A percentile compares a stretch with the other conserved stretches of the same genome.
Conservation (phyloP, 2,888 invertebrate species). For the Drosophila flavopinicola region DNA sequence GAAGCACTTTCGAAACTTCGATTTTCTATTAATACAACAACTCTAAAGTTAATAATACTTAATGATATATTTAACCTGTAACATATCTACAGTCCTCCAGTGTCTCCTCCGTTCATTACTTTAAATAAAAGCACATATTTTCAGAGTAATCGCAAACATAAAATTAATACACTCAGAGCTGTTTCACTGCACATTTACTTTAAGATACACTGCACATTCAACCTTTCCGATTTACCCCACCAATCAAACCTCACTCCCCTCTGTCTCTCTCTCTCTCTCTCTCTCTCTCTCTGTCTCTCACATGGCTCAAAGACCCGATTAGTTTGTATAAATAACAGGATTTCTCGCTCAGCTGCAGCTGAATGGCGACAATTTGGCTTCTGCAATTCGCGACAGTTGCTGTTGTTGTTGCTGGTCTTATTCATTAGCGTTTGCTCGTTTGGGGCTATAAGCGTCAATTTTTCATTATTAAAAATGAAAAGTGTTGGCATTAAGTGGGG, state of each 20-base stretch:
- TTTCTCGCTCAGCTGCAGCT: conserved; percentile 20
- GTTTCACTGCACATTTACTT: too few species aligned
- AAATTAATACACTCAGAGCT: neutral
- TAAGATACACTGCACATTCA: neutral
- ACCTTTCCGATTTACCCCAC: neutral
- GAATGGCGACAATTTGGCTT: conserved; percentile 52
- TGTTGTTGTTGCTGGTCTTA: conserved; percentile 14
- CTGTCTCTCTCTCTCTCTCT: rapidly evolving
- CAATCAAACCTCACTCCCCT: neutral
- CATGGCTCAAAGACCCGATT: conserved; percentile 29
- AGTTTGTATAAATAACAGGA: conserved; percentile 54
- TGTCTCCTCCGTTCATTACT: too few species aligned
- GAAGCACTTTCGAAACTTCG: too few species aligned
- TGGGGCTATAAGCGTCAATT: conserved; percentile 42
- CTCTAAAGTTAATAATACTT: too few species aligned
- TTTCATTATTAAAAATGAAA: conserved; percentile 68
- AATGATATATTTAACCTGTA: too few species aligned
- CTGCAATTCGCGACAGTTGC: conserved; percentile 25
- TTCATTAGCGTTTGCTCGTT: conserved; percentile 51
- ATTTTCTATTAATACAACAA: too few species aligned
- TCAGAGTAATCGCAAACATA: neutral
- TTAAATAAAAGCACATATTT: too few species aligned
- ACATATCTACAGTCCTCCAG: too few species aligned
- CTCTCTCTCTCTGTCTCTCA: too few species aligned
- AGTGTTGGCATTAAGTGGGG: conserved; percentile 68